Evolutionary conservation across 2,113 vertebrate genomes (phyloP).

Genomic region (Indicator indicator): DNA sequence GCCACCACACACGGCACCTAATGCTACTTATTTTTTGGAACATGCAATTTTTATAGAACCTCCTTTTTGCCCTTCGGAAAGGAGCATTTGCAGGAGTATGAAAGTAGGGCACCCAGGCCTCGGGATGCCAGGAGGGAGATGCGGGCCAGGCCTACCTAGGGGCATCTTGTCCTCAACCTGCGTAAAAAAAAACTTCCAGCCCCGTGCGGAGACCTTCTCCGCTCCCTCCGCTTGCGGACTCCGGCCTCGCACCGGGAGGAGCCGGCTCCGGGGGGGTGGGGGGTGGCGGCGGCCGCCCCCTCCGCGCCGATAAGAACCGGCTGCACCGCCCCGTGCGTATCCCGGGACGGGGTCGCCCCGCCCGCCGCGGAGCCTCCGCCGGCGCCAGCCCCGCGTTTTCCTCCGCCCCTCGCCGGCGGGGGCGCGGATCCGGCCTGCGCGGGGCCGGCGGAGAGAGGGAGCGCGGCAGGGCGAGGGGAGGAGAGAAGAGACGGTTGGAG

Average conservation of each 20-base stretch:
- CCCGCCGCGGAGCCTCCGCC: not conserved
- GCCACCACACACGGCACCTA: rapidly evolving
- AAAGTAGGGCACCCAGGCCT: not conserved
- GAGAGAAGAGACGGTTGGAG: not conserved
- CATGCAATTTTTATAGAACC: rapidly evolving
- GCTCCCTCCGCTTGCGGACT: not conserved
- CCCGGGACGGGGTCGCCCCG: not conserved
- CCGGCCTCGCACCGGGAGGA: not conserved
- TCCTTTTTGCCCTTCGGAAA: not conserved
- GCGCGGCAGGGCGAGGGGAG: not conserved
- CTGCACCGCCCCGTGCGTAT: not conserved
- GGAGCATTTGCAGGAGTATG: rapidly evolving
- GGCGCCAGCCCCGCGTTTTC: not conserved
- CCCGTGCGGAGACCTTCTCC: not conserved
- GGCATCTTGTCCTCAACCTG: not conserved
- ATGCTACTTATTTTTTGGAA: not conserved
- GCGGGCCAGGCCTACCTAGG: not conserved
- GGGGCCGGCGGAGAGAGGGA: not conserved
- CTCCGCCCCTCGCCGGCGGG: not conserved
- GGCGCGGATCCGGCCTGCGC: not conserved
- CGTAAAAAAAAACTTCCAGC: not conserved
- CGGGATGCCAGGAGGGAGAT: not conserved
- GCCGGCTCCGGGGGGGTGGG: not conserved
- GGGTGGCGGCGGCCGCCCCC: not conserved
- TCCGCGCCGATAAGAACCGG: not conserved